A percentile compares a stretch with the other conserved stretches of the same genome.
Evolutionary conservation across 2,113 vertebrate species (phyloP).

Genomic region (Thomomys bottae): DNA sequence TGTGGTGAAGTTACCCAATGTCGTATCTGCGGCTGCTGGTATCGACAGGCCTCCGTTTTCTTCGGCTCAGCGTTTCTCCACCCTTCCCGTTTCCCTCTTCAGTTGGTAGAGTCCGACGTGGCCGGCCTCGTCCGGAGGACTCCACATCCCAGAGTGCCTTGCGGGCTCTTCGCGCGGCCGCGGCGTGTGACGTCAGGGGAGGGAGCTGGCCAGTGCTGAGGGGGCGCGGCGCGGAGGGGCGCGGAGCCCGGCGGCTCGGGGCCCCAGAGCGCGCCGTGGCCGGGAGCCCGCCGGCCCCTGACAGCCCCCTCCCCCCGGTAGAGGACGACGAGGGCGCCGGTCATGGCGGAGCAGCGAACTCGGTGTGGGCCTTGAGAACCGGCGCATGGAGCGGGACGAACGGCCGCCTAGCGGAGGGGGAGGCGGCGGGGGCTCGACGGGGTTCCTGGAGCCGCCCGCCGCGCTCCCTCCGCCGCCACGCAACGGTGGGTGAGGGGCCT

Average conservation of each 20-base stretch:
- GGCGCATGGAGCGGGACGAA: slow-evolving; percentile 80
- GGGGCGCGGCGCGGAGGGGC: slow-evolving; percentile 79
- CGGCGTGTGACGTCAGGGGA: slow-evolving; percentile 76
- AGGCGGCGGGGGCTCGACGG: slow-evolving; percentile 73
- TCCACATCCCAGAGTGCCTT: slow-evolving; percentile 74
- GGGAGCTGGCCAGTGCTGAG: slow-evolving; percentile 83
- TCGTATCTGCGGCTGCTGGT: neutral
- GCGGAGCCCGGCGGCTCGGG: slow-evolving; percentile 60
- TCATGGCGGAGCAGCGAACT: slow-evolving; percentile 74
- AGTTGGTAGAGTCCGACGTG: slow-evolving; percentile 3
- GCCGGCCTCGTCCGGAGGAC: slow-evolving; percentile 27
- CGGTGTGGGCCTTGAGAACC: slow-evolving; percentile 68
- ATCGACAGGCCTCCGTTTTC: neutral
- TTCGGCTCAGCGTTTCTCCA: neutral
- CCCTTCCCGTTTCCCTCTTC: neutral
- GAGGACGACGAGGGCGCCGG: slow-evolving; percentile 59
- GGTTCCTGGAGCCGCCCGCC: slow-evolving; percentile 80
- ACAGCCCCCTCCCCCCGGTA: slow-evolving; percentile 76
- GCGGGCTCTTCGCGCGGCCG: slow-evolving; percentile 47
- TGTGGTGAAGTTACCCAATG: fast-evolving
- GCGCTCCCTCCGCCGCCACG: slow-evolving; percentile 81
- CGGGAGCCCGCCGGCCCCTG: slow-evolving; percentile 70
- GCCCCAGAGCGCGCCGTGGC: slow-evolving; percentile 64
- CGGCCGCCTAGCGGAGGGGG: slow-evolving; percentile 77
- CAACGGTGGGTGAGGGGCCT: slow-evolving; percentile 79